Conservation (phyloP, 2,888 invertebrate genomes). For the Parthenolecanium corni region DNA sequence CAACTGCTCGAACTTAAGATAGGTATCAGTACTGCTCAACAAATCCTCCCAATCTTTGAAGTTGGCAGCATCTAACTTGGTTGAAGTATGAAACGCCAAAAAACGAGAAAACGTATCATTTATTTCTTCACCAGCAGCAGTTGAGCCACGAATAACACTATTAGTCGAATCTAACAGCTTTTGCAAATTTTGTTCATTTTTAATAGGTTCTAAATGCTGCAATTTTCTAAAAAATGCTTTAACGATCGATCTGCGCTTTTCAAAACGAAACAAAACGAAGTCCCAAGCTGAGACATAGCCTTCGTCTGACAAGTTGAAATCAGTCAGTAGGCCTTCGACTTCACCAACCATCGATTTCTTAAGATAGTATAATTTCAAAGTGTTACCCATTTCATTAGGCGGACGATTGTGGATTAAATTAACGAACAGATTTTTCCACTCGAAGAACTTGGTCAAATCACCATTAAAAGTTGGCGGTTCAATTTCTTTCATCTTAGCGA, state of each 20-base stretch:
- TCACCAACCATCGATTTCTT: not conserved
- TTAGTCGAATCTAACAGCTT: not conserved
- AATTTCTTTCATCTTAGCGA: not conserved
- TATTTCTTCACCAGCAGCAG: too few species aligned
- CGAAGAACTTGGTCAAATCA: too few species aligned
- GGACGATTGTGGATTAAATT: not conserved
- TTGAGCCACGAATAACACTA: not conserved
- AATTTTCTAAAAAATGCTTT: not conserved
- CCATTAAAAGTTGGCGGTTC: not conserved
- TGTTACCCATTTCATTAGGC: not conserved
- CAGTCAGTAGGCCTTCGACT: not conserved
- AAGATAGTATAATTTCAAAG: not conserved
- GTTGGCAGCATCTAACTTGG: not conserved
- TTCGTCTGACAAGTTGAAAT: not conserved
- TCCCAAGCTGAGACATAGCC: not conserved
- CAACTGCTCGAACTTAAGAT: not conserved
- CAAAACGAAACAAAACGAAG: not conserved
- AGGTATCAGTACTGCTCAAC: not conserved
- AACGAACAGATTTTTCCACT: not conserved
- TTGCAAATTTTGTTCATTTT: not conserved
- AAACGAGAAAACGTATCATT: not conserved
- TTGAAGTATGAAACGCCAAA: not conserved
- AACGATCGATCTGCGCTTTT: not conserved
- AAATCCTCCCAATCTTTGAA: too few species aligned
- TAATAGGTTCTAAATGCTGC: not conserved